phyloP scores from a whole-genome alignment of 2,797 vertebrate species.

The Spea hammondii region DNA sequence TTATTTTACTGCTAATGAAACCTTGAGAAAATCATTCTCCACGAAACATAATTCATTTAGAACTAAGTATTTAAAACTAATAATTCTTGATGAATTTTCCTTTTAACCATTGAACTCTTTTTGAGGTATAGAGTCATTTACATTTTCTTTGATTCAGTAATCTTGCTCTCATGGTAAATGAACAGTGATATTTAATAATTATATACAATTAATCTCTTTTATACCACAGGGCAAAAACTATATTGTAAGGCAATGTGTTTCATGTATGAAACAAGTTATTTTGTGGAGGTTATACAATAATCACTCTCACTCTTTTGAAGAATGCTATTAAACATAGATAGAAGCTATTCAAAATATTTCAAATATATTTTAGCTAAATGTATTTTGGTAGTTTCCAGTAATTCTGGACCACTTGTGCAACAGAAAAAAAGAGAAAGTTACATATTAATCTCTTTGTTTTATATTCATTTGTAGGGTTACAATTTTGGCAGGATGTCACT shows the following conservation, averaged over 20 bases:
- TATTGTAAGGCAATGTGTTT: slow-evolving; percentile 37
- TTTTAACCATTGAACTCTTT: slow-evolving; percentile 44
- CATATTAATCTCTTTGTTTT: too few relatives aligned
- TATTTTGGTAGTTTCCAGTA: too few relatives aligned
- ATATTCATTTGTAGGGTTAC: too few relatives aligned
- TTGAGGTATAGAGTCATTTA: slow-evolving; percentile 35
- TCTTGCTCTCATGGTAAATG: slow-evolving; percentile 44
- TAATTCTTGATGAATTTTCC: slow-evolving; percentile 44
- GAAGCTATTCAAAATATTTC: too few relatives aligned
- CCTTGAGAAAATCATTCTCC: slow-evolving; percentile 59
- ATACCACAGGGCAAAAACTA: slow-evolving; percentile 21
- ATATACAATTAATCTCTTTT: slow-evolving; percentile 49
- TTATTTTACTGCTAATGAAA: slow-evolving; percentile 63
- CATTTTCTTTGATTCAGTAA: slow-evolving; percentile 47
- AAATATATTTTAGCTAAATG: too few relatives aligned
- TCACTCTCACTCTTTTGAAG: background rate
- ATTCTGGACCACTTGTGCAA: too few relatives aligned
- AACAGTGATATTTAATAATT: slow-evolving; percentile 42
- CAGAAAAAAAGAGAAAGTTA: too few relatives aligned
- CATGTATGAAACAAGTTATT: slow-evolving; percentile 29
- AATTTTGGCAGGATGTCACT: too few relatives aligned
- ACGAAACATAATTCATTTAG: slow-evolving; percentile 59
- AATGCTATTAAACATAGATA: slow-evolving; percentile 14
- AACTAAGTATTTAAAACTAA: slow-evolving; percentile 45
- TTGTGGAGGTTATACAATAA: slow-evolving; percentile 9